Evolutionary conservation across 2,113 vertebrate species (phyloP), one percentile per base, ranked within the genome.

Genomic region (Galemys pyrenaicus): DNA sequence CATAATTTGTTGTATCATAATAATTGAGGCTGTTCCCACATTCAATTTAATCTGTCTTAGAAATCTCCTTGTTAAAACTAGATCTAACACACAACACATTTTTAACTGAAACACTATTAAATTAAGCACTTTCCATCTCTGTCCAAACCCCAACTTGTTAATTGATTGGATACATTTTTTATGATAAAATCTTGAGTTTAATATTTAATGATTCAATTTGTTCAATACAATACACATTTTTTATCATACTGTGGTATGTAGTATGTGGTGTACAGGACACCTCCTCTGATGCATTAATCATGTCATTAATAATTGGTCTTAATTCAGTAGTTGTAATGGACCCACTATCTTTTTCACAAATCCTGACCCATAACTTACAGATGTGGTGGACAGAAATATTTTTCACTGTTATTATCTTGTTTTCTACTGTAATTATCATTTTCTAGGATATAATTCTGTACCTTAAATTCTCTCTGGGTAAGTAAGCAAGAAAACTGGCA

Each of bases 401-500:
- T 89, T 85, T 16, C 0, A 0, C 41, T 94, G 10, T 81, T 75
- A 49, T 60, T 64, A 28, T 0, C 77, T 20, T 78, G 60, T 88
- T 87, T 91, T 81, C 12, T 2, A 3, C 32, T 93, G 2, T 74
- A 60, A 56, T 62, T 65, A 67, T 54, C 54, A 74, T 70, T 89
- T 93, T 94, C 68, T 92, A 44, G 24, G 75, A 46, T 51, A 54
- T 37, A 49, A 74, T 4, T 88, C 73, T 91, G 39, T 5, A 73
- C 7, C 41, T 91, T 64, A 54, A 56, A 10, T 78, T 86, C 41
- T 77, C 91, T 71, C 79, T 71, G 24, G 37, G 28, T 84, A 94
- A 82, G 37, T 94, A 64, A 95, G 58, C 51, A 77, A 30, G 70
- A 84, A 88, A 96, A 39, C 6, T 80, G 84, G 12, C 17, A 49